A percentile compares a stretch with the other conserved stretches of the same genome.
Conservation (phyloP, 2,797 vertebrate genomes). For the Bothrops alternatus region DNA sequence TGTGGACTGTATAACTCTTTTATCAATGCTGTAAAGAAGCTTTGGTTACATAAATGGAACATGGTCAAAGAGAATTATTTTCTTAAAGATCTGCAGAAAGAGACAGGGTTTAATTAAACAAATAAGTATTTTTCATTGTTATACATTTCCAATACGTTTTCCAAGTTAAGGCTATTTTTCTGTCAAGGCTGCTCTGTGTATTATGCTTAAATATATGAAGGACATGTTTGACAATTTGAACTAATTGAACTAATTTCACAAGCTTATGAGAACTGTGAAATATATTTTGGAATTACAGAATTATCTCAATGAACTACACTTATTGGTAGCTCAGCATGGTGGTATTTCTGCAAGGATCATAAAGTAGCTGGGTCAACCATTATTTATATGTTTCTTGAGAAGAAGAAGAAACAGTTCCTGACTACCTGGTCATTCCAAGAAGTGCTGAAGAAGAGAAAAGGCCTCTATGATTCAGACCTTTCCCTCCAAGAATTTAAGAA, state of each 20-base stretch:
- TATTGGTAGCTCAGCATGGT: not conserved
- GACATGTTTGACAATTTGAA: not conserved
- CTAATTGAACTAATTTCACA: not conserved
- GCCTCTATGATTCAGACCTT: not conserved
- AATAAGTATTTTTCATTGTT: conserved; percentile 28
- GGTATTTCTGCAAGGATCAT: not conserved
- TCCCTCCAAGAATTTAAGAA: not conserved
- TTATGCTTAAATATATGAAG: not conserved
- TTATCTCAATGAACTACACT: not conserved
- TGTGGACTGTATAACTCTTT: conserved; percentile 48
- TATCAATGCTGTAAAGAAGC: conserved; percentile 43
- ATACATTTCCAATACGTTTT: conserved; percentile 43
- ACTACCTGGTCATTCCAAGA: not conserved
- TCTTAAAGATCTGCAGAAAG: conserved; percentile 14
- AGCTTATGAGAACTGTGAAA: not conserved
- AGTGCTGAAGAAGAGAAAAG: not conserved
- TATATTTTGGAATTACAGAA: not conserved
- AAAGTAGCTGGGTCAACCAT: not conserved
- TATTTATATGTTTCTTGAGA: not conserved
- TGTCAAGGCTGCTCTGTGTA: conserved; percentile 8
- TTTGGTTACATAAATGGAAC: conserved; percentile 37
- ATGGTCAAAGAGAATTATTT: conserved; percentile 34
- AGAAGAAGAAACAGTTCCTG: not conserved
- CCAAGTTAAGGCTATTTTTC: conserved; percentile 36
- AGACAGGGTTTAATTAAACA: not conserved